A percentile compares a stretch with the other conserved stretches of the same genome.
phyloP scores from a whole-genome alignment of 2,888 invertebrate genomes.

The Luffia ferchaultella region DNA sequence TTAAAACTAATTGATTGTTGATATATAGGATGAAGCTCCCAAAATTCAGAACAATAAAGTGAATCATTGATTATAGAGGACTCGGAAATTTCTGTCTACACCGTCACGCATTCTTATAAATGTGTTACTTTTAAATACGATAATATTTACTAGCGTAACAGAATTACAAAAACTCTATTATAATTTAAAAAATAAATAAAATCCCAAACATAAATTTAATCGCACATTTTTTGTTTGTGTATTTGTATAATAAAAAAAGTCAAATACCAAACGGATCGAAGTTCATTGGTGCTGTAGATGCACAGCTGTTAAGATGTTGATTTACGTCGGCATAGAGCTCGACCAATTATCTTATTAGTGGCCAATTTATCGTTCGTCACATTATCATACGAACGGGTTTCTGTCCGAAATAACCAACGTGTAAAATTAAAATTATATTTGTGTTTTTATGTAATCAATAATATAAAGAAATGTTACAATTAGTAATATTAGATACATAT shows the following conservation, averaged over 20 bases:
- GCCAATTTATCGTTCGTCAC: slow-evolving; percentile 59
- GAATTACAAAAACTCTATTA: too few species aligned
- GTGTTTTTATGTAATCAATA: too few species aligned
- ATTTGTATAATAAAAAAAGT: too few species aligned
- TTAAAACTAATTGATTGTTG: slow-evolving; percentile 56
- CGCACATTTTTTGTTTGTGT: too few species aligned
- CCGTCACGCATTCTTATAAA: too few species aligned
- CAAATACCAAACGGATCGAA: too few species aligned
- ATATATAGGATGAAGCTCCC: slow-evolving; percentile 15
- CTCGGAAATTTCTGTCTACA: background rate
- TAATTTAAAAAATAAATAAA: too few species aligned
- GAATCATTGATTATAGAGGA: slow-evolving; percentile 32
- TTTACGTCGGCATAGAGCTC: slow-evolving; percentile 55
- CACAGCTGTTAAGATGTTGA: slow-evolving; percentile 59
- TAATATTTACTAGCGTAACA: too few species aligned
- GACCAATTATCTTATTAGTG: slow-evolving; percentile 63
- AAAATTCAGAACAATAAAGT: slow-evolving; percentile 48
- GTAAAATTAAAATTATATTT: background rate
- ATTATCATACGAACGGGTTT: slow-evolving; percentile 48
- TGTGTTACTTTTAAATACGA: too few species aligned
- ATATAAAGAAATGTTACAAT: too few species aligned
- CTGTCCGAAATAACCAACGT: slow-evolving; percentile 10
- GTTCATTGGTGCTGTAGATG: background rate
- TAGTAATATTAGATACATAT: too few species aligned
- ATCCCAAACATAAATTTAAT: too few species aligned